A percentile compares a stretch with the other conserved stretches of the same genome.
Evolutionary conservation across 2,797 vertebrate species (phyloP).

Genomic region (Pristis pectinata): DNA sequence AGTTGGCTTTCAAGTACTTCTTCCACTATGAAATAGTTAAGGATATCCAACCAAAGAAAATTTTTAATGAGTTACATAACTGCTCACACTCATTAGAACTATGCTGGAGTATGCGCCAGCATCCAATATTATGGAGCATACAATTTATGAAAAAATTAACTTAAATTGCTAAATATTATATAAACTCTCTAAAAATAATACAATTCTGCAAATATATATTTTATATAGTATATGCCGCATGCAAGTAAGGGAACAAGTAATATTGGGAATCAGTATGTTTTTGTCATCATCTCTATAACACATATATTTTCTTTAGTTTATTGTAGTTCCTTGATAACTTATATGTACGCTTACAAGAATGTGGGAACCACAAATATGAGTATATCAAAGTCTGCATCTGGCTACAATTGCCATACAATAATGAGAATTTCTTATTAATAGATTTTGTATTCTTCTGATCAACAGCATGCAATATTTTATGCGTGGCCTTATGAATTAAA

Average conservation of each 20-base stretch:
- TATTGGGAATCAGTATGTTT: background rate
- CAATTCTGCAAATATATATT: background rate
- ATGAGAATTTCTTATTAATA: background rate
- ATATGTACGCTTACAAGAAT: background rate
- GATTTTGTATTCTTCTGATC: background rate
- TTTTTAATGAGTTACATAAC: background rate
- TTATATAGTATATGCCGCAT: background rate
- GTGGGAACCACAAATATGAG: background rate
- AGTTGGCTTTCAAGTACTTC: background rate
- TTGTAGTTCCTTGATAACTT: background rate
- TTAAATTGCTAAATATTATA: background rate
- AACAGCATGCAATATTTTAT: background rate
- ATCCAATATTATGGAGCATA: background rate
- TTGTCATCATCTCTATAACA: background rate
- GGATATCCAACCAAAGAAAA: background rate
- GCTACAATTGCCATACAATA: background rate
- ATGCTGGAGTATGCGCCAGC: background rate
- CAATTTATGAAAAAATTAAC: background rate
- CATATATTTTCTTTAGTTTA: background rate
- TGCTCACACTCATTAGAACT: background rate
- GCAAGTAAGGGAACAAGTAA: background rate
- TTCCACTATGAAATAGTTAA: background rate
- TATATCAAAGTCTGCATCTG: background rate
- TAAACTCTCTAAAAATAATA: background rate
- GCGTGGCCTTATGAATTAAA: background rate